phyloP scores from a whole-genome alignment of 2,113 vertebrate genomes.

The Lepisosteus oculatus region DNA sequence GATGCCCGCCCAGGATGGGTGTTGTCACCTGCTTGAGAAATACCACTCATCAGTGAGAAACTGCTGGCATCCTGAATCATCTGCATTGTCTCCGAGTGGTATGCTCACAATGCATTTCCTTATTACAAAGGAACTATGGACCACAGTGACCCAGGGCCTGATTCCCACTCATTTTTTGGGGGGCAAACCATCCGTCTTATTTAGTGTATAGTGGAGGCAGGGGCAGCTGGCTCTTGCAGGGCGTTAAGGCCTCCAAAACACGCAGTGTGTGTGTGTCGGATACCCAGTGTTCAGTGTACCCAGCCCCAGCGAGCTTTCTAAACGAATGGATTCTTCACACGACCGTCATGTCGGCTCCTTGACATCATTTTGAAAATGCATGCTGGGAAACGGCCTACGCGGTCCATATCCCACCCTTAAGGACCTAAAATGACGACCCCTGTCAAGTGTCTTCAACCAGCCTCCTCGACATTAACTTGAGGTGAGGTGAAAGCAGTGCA shows the following conservation, averaged over 20 bases:
- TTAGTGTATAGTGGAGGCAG: not conserved
- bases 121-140: not conserved
- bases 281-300: slow-evolving; percentile 11
- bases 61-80: not conserved
- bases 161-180: not conserved
- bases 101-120: not conserved
- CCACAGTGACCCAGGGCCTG: not conserved
- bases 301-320: slow-evolving; percentile 36
- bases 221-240: not conserved
- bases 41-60: no score
- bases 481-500: no score
- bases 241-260: slow-evolving; percentile 7
- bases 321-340: not conserved
- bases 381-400: no score
- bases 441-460: no score
- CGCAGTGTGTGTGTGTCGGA: slow-evolving; percentile 11
- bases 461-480: no score
- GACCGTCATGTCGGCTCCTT: no score
- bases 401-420: no score
- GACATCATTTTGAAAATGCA: no score
- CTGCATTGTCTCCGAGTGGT: not conserved
- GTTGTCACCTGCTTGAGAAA: no score
- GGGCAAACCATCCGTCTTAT: no score
- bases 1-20: no score
- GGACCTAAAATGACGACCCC: no score